Conservation (phyloP, 2,888 invertebrate species). For the Ophion costatus region DNA sequence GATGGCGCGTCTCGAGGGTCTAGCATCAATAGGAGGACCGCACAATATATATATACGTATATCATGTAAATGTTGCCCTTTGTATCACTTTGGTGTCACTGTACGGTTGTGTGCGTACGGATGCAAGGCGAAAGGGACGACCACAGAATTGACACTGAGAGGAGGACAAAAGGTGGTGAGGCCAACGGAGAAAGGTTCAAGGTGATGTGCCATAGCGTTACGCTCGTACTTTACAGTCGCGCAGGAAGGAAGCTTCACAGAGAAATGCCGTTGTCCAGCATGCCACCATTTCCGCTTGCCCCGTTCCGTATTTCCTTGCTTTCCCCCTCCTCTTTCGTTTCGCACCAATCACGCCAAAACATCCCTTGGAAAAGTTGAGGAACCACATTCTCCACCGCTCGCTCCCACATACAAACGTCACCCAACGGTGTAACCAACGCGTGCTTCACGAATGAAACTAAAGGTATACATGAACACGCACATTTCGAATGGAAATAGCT, state of each 20-base stretch:
- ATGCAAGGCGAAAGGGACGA: neutral
- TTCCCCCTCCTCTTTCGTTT: conserved; percentile 9
- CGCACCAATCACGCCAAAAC: conserved; percentile 21
- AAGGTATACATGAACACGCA: neutral
- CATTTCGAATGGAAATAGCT: neutral
- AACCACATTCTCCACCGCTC: conserved; percentile 41
- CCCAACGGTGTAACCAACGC: conserved; percentile 4
- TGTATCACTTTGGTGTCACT: conserved; percentile 45
- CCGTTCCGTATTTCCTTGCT: conserved; percentile 18
- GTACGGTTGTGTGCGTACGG: conserved; percentile 26
- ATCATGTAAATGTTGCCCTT: conserved; percentile 32
- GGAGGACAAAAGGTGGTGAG: conserved; percentile 48
- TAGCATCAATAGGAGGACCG: neutral
- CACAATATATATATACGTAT: conserved; percentile 3
- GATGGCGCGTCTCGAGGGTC: conserved; percentile 11
- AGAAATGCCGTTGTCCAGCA: conserved; percentile 64
- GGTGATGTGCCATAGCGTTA: conserved; percentile 41
- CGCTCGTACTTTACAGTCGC: conserved; percentile 29
- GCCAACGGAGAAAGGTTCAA: conserved; percentile 53
- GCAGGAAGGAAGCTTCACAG: conserved; percentile 57
- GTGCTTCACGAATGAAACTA: conserved; percentile 24
- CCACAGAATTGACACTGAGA: conserved; percentile 11
- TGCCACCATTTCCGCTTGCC: conserved; percentile 49
- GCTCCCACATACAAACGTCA: conserved; percentile 18
- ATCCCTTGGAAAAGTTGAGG: conserved; percentile 48